Evolutionary conservation across 2,888 invertebrate genomes (phyloP), one percentile per base, ranked within the genome.

Genomic region (Stramonita haemastoma): DNA sequence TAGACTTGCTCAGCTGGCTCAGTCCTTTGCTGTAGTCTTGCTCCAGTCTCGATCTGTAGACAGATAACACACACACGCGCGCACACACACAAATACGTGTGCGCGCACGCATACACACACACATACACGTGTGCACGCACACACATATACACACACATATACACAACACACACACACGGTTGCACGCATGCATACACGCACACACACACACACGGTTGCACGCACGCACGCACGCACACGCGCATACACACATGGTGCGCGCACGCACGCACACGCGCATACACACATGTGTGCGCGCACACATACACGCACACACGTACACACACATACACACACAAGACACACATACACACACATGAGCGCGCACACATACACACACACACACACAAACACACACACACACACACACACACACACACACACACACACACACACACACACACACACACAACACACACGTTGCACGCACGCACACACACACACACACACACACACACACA

Each of bases 381-480:
- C 77, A 32, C 87, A 70, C 79, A 32, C 66, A 57, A 70, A n/a
- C 36, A 86, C 73, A 19, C 77, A 87, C 26, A 57, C 57, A 57
- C 87, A 88, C 89, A 77, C 81, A 77, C 86, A 73, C 57, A 89
- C 73, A 89, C n/a, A 77, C 73, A 89, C 22, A 83, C 73, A 90
- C 66, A 88, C 84, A 88, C 73, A 60, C 73, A 81, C 34, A 88
- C 73, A 83, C n/a, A 83, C 83, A 88, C 60, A 83, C n/a, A n/a
- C n/a, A n/a, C n/a, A n/a, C n/a, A n/a, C n/a, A n/a, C n/a, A n/a
- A 73, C n/a, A 73, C 73, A 73, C 1, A 26, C n/a, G n/a, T n/a
- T n/a, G n/a, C n/a, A n/a, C n/a, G n/a, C n/a, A n/a, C n/a, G n/a
- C 84, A 89, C 73, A 85, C 77, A 84, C 73, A 85, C 89, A 70